Base-by-base conservation (phyloP, 1,140 invertebrate genomes). In the Papilio dardanus region DNA sequence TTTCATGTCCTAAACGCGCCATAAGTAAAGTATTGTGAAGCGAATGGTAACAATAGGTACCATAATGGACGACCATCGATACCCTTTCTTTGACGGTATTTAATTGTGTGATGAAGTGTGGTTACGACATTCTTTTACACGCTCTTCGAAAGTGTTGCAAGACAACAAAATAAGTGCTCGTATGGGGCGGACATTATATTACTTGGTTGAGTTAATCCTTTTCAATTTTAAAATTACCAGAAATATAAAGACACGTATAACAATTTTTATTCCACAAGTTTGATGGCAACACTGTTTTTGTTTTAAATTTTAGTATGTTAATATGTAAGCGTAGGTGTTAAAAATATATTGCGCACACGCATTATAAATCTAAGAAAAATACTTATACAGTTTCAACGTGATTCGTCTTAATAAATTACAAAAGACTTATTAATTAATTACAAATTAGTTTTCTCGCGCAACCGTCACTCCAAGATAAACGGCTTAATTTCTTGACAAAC, bases 41-140 rank as follows among this genome's bases (percentile, higher is more conserved):
- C 79, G 87, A 88, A 88, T 86, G 84, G 84, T 87, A 91, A 93
- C 91, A 93, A 93, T 93, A 91, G 88, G 80, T 76, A 58, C 79
- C 84, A 90, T 92, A 90, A 93, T 93, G 88, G 88, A 71, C 84
- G 83, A 81, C 88, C 86, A 88, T 87, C 87, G 88, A 92, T 93
- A 91, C 88, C 87, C 88, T 90, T 93, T 92, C 89, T 90, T 89
- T 88, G 87, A 66, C 73, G 79, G 86, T 84, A 85, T 92, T 92
- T 93, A 91, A 92, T 90, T 91, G 90, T 91, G 86, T 91, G 90
- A 93, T 91, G 90, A 93, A 91, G 88, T 92, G 87, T 83, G 89
- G 88, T 91, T 89, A 91, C 86, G 88, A 89, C 83, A 88, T 87
- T 84, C n/a, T 86, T 84, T 88, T 88, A 77, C 71, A 78, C 71